Evolutionary conservation across 1,140 invertebrate genomes (phyloP).

Genomic region (Papilio glaucus): DNA sequence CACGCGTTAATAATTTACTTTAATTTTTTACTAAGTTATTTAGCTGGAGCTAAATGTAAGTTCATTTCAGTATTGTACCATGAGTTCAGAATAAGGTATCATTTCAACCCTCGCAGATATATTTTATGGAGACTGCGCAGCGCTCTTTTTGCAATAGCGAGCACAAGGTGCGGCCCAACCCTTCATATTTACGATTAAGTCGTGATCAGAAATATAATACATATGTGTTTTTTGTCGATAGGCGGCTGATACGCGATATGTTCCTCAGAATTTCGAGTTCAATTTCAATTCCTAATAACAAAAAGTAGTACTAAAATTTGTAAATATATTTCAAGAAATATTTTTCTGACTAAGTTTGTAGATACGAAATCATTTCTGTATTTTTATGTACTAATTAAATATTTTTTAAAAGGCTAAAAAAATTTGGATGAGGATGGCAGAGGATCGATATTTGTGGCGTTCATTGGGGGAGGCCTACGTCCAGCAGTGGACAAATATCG

Average conservation of each 20-base stretch:
- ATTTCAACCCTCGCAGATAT: slow-evolving; percentile 57
- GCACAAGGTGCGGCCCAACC: slow-evolving; percentile 76
- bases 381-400: too few species aligned
- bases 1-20: too few species aligned
- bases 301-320: background rate
- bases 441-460: too few species aligned
- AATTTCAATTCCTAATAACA: slow-evolving; percentile 25
- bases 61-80: slow-evolving; percentile 10
- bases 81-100: slow-evolving; percentile 47
- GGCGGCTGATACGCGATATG: slow-evolving; percentile 46
- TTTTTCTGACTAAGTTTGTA: too few species aligned
- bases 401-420: too few species aligned
- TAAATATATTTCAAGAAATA: too few species aligned
- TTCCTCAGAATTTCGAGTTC: slow-evolving; percentile 11
- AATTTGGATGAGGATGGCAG: too few species aligned
- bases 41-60: too few species aligned
- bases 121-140: slow-evolving; percentile 74
- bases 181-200: slow-evolving; percentile 80
- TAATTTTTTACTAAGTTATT: too few species aligned
- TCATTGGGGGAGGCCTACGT: too few species aligned
- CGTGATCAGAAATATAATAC: slow-evolving; percentile 79
- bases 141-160: slow-evolving; percentile 78
- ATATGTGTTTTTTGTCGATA: slow-evolving; percentile 70
- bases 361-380: too few species aligned
- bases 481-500: too few species aligned